Base-by-base conservation (phyloP, 1,140 invertebrate genomes). In the Cyclina sinensis region DNA sequence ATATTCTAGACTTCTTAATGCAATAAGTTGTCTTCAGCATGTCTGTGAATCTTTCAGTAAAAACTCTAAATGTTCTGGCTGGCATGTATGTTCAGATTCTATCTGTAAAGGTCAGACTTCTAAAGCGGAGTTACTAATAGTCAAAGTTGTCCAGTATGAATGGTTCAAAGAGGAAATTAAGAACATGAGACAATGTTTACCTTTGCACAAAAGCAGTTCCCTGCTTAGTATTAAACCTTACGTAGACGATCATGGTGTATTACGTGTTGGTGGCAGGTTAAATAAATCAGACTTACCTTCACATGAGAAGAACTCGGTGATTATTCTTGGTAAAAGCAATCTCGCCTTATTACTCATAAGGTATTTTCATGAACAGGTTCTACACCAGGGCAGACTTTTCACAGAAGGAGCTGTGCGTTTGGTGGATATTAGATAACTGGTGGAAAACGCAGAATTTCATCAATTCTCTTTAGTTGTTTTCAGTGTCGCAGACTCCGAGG, bases 211-310 rank as follows among this genome's bases (percentile, higher is more conserved):
- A 39, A 37, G 70, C 12, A 85, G 76, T 18, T 27, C 24, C 5
- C 54, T 87, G 9, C 1, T 24, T 1, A 5, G 65, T 35, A 24
- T 91, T 0, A 51, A 51, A 1, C 89, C 88, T 5, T 57, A 78
- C n/a, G 79, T 37, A 11, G 89, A 90, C 27, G 27, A 78, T 14
- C 24, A 88, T 37, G 90, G 81, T 21, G 14, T 91, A 0, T 9
- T 92, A 4, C 57, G 88, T 7, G 90, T 92, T 54, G 83, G 89
- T 21, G 91, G 91, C 2, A 24, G 91, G 12, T n/a, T 86, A 1
- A 84, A 79, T 18, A 32, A 68, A 3, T 46, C 84, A 14, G 59
- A 84, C 5, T 35, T 87, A 3, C 21, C 37, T 39, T 46, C n/a
- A 7, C 3, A 27, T 0, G 57, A 87, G 65, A 92, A 54, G 73